Evolutionary conservation across 2,888 invertebrate species (phyloP).

Genomic region (Apamea sordens): DNA sequence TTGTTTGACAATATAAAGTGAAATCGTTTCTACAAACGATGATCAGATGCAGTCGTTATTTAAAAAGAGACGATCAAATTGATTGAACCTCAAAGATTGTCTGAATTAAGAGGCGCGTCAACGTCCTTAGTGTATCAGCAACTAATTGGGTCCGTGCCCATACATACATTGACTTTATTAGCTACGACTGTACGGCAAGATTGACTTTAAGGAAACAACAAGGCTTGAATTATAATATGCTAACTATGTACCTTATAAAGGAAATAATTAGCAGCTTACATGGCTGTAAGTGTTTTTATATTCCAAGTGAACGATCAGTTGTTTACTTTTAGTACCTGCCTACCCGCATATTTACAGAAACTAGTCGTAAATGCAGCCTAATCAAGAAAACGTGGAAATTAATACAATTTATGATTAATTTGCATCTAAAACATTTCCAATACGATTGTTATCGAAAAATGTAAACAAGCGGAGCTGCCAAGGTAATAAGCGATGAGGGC

Average conservation of each 20-base stretch:
- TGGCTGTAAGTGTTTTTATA: conserved; percentile 9
- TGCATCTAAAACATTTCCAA: conserved; percentile 48
- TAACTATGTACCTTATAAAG: conserved; percentile 33
- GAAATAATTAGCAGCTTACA: conserved; percentile 37
- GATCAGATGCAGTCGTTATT: conserved; percentile 32
- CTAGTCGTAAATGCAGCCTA: conserved; percentile 6
- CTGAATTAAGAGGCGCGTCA: conserved; percentile 46
- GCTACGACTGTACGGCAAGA: conserved; percentile 35
- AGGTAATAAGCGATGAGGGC: conserved; percentile 63
- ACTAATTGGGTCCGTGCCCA: conserved; percentile 55
- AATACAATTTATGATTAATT: conserved; percentile 49
- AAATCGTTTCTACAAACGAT: conserved; percentile 61
- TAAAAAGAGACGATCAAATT: conserved; percentile 41
- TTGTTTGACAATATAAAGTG: conserved; percentile 65
- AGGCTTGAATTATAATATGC: conserved; percentile 39
- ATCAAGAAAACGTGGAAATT: conserved; percentile 39
- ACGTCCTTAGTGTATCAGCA: conserved; percentile 40
- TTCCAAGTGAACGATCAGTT: conserved; percentile 8
- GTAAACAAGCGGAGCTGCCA: conserved; percentile 63
- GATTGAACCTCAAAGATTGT: conserved; percentile 49
- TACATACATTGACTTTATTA: conserved; percentile 57
- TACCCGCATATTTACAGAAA: conserved; percentile 31
- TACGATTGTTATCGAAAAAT: conserved; percentile 53
- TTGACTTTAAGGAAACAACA: conserved; percentile 47
- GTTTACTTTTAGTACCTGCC: conserved; percentile 12